Percentiles rank a stretch among this genome's conserved stretches.
Conservation (phyloP, 2,113 vertebrate genomes). For the Dryoscopus gambensis region DNA sequence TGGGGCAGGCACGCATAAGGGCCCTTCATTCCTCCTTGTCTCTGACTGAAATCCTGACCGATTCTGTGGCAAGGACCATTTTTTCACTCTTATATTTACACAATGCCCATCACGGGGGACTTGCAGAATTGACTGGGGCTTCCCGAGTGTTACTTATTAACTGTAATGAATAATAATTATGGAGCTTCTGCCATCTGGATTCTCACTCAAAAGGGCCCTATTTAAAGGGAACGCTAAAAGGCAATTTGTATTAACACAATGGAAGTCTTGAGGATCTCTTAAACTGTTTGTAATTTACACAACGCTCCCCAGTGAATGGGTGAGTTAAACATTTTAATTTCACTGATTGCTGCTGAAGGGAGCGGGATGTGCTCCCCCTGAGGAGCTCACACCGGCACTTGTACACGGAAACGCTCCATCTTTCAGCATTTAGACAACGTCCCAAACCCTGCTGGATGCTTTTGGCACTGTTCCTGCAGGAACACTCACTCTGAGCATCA, state of each 20-base stretch:
- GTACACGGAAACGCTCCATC: neutral
- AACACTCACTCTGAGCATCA: neutral
- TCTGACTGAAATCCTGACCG: neutral
- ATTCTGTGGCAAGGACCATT: neutral
- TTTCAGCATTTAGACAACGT: neutral
- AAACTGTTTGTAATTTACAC: constrained; percentile 56
- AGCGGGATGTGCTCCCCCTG: neutral
- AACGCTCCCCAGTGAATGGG: constrained; percentile 10
- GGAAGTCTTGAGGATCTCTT: constrained; percentile 50
- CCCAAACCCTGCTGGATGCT: neutral
- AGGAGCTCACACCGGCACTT: neutral
- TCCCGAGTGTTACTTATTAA: constrained; percentile 51
- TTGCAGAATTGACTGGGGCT: neutral
- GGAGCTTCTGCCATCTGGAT: constrained; percentile 61
- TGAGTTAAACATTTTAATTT: constrained; percentile 50
- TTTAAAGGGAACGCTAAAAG: constrained; percentile 21
- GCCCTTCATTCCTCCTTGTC: neutral
- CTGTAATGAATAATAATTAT: constrained; percentile 56
- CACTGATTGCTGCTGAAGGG: neutral
- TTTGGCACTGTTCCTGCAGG: neutral
- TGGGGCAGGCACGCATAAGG: neutral
- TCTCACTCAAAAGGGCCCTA: constrained; percentile 32
- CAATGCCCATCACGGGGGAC: neutral
- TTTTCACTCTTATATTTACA: neutral
- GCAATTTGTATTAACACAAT: constrained; percentile 49